Evolutionary conservation across 1,140 invertebrate genomes (phyloP).

Genomic region (honey bee (Apis mellifera)): DNA sequence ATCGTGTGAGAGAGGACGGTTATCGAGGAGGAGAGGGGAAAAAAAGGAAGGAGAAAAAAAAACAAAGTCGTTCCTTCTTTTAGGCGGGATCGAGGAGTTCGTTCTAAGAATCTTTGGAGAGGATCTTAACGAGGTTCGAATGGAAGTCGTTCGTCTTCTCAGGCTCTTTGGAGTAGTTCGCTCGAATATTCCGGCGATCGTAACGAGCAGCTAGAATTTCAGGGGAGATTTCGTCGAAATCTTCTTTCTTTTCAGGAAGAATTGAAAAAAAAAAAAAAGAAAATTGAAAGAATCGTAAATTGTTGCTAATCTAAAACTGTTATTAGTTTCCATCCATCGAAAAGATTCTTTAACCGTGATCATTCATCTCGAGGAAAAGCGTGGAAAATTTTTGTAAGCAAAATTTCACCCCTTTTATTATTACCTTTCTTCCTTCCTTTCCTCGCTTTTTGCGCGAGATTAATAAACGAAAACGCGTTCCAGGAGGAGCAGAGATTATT

Average conservation of each 20-base stretch:
- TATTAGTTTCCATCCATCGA: too few species aligned
- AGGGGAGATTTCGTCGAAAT: neutral
- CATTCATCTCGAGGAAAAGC: too few species aligned
- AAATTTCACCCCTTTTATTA: neutral
- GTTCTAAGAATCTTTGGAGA: slow-evolving; percentile 29
- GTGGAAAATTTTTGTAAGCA: too few species aligned
- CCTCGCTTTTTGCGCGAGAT: neutral
- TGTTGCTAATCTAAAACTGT: too few species aligned
- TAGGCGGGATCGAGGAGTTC: slow-evolving; percentile 16
- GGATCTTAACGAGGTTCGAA: slow-evolving; percentile 47
- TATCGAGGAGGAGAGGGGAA: too few species aligned
- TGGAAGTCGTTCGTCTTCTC: slow-evolving; percentile 9
- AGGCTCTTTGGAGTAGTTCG: slow-evolving; percentile 2
- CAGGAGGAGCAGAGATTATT: too few species aligned
- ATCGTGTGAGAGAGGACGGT: neutral
- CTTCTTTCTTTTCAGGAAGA: neutral
- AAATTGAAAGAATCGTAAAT: neutral
- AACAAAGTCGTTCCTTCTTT: neutral
- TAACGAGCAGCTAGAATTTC: slow-evolving; percentile 26
- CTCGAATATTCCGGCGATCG: slow-evolving; percentile 15
- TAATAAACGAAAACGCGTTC: too few species aligned
- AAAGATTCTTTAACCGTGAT: too few species aligned
- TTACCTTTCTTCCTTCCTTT: neutral
- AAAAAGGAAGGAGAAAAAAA: neutral
- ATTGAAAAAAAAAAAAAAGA: neutral